Evolutionary conservation across 2,797 vertebrate species (phyloP).

Genomic region (Catharus ustulatus): DNA sequence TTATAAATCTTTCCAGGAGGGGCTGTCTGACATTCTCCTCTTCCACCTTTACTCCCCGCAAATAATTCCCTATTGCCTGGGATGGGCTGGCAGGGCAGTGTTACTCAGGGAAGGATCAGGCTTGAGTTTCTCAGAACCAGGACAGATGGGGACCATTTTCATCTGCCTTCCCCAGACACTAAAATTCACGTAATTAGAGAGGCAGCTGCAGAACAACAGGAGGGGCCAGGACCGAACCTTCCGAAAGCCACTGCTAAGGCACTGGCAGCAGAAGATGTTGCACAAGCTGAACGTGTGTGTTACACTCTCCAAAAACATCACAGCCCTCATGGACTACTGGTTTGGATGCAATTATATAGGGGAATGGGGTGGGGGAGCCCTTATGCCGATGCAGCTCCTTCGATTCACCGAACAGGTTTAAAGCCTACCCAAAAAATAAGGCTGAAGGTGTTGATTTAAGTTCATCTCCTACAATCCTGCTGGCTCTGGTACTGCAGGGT

Average conservation of each 20-base stretch:
- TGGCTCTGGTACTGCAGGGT: neutral
- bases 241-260: neutral
- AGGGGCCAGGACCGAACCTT: neutral
- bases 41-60: neutral
- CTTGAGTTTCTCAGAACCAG: neutral
- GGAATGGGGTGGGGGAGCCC: neutral
- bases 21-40: conserved; percentile 37
- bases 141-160: neutral
- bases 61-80: neutral
- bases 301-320: neutral
- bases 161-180: neutral
- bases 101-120: neutral
- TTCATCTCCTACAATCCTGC: neutral
- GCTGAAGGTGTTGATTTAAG: neutral
- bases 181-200: neutral
- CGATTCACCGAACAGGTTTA: neutral
- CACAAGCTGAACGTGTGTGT: neutral
- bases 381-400: neutral
- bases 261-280: neutral
- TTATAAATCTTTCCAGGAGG: conserved; percentile 66
- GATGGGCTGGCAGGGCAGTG: neutral
- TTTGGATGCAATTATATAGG: neutral
- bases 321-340: neutral
- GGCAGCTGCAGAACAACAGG: neutral
- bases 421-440: neutral